Evolutionary conservation across 2,797 vertebrate species (phyloP).

Genomic region (Myioborus melanocephalus): DNA sequence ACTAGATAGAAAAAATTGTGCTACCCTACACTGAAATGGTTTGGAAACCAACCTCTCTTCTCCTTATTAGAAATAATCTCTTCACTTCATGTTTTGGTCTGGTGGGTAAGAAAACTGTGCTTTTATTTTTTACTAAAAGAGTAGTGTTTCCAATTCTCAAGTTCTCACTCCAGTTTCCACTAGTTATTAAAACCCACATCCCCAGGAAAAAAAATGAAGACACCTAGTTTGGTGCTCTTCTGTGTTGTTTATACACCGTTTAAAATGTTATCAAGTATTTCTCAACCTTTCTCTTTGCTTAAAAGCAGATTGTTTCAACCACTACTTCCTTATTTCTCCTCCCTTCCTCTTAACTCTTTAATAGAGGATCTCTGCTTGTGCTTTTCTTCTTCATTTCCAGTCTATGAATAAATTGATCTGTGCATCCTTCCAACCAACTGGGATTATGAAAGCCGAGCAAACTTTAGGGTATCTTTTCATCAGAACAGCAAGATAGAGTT

Average conservation of each 20-base stretch:
- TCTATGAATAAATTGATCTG: not conserved
- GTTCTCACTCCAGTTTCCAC: not conserved
- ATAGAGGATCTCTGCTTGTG: not conserved
- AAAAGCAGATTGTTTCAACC: slow-evolving; percentile 34
- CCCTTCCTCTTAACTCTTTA: slow-evolving; percentile 59
- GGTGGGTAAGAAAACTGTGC: not conserved
- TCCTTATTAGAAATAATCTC: not conserved
- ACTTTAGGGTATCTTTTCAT: not conserved
- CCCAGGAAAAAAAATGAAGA: not conserved
- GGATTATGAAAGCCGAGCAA: not conserved
- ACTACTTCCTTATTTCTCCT: slow-evolving; percentile 57
- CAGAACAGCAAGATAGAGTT: not conserved
- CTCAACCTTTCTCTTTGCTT: not conserved
- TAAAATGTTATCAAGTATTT: not conserved
- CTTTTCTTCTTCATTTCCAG: not conserved
- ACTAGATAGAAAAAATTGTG: not conserved
- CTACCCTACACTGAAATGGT: not conserved
- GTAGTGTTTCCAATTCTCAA: not conserved
- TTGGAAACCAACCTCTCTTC: not conserved
- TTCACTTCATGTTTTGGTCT: not conserved
- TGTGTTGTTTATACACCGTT: not conserved
- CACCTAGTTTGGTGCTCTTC: not conserved
- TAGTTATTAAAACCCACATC: not conserved
- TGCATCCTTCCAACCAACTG: not conserved
- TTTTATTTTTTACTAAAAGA: not conserved